Evolutionary conservation across 2,888 invertebrate species (phyloP), one percentile per base, ranked within the genome.

Genomic region (Brenthis hecate): DNA sequence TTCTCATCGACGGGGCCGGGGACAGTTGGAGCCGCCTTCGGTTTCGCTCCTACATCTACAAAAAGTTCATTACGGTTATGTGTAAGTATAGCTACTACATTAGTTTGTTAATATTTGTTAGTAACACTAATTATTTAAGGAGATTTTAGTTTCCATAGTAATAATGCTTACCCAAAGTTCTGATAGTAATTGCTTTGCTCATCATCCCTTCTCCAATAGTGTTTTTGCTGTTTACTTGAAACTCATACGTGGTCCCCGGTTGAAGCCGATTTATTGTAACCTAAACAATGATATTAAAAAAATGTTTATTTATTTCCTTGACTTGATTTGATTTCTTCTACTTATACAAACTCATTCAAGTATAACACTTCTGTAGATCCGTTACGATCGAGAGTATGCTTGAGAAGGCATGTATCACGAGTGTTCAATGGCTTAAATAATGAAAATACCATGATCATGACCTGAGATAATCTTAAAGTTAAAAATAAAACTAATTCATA

Each of bases 191-290:
- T 72, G 97, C 95, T 91, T 98, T 97, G 93, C 98, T 98, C 95
- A 97, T 97, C 96, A 98, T 97, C 73, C 99, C 99, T 83, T 98
- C 98, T 73, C 99, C 99, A 68, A 98, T 95, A 14, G 97, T 96
- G 88, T 99, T 99, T 85, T 98, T 97, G 70, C 99, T 98, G 79
- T 98, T 96, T 69, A 99, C 98, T 94, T 98, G 98, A 90, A 99
- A 99, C 91, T 99, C 98, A 91, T 99, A 99, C 68, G 96, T 96
- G 54, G 98, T 98, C 75, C 97, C 97, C 13, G 98, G 98, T 77
- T 96, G 95, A 72, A 99, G 94, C 73, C 97, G 96, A 88, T 97
- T 98, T 87, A 99, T 97, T 78, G 98, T 98, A 74, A 97, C 96
- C 87, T 95, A 48, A 56, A 55, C 55, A 50, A 47, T 8, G 13